Percentiles rank a stretch among this genome's conserved stretches.
Evolutionary conservation across 1,140 invertebrate species (phyloP).

Genomic region (Dendrolimus punctatus): DNA sequence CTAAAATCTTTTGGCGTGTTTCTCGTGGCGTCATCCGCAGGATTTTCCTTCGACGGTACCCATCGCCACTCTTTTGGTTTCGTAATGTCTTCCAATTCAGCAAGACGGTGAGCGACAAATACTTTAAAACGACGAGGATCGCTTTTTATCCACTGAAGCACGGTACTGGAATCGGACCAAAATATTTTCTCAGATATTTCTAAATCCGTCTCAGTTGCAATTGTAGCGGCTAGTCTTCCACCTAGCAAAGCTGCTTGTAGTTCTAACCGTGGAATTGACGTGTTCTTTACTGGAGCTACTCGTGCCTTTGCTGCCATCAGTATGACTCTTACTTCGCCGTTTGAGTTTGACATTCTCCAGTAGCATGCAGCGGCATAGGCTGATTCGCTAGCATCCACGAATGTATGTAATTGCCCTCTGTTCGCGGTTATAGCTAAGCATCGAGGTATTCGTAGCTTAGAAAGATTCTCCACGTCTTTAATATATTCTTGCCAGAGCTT

Average conservation of each 20-base stretch:
- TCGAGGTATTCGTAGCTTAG: constrained; percentile 4
- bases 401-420: constrained; percentile 3
- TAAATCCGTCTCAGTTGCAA: neutral
- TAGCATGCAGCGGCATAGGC: constrained; percentile 11
- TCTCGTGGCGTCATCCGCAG: constrained; percentile 7
- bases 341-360: neutral
- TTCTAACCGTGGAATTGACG: constrained; percentile 6
- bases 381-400: constrained; percentile 6
- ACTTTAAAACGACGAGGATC: constrained; percentile 21
- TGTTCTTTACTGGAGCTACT: constrained; percentile 1
- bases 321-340: neutral
- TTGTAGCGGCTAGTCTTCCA: neutral
- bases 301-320: constrained; percentile 1
- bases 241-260: constrained; percentile 9
- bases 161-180: constrained; percentile 26
- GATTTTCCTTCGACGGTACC: constrained; percentile 5
- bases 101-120: constrained; percentile 29
- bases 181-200: constrained; percentile 3
- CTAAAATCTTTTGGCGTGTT: neutral
- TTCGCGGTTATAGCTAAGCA: neutral
- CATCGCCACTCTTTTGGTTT: constrained; percentile 17
- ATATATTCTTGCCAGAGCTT: constrained; percentile 6
- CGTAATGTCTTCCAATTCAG: constrained; percentile 21
- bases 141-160: constrained; percentile 23
- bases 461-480: neutral